Evolutionary conservation across 2,888 invertebrate species (phyloP).

Genomic region (Rotaria sp.): DNA sequence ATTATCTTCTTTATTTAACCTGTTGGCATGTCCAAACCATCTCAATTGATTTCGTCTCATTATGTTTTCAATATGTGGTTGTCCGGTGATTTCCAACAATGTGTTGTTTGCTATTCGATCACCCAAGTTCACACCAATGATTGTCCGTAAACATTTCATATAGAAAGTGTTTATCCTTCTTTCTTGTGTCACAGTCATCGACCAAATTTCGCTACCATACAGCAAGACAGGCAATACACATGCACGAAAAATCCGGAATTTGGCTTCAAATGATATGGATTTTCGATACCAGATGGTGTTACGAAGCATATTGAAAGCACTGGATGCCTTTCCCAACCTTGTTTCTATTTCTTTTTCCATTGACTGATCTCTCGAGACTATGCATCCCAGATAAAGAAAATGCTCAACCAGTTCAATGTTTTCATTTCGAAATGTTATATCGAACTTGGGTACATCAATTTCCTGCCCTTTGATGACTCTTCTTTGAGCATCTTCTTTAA

Average conservation of each 20-base stretch:
- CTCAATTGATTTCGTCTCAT: too few species aligned
- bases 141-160: neutral
- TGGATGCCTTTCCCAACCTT: neutral
- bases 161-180: neutral
- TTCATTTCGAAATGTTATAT: neutral
- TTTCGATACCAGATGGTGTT: neutral
- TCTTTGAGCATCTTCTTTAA: neutral
- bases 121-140: neutral
- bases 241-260: conserved; percentile 5
- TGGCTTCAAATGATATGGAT: neutral
- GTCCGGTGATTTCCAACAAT: too few species aligned
- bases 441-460: neutral
- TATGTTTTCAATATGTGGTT: too few species aligned
- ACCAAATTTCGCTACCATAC: neutral
- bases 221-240: neutral
- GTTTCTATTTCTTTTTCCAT: neutral
- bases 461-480: neutral
- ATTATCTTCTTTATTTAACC: too few species aligned
- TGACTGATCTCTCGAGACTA: neutral
- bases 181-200: neutral
- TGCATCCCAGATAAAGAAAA: neutral
- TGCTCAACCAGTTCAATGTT: neutral
- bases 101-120: neutral
- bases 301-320: conserved; percentile 4
- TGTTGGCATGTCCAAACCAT: too few species aligned